Evolutionary conservation across 1,140 invertebrate species (phyloP).

Genomic region (Planococcus citri): DNA sequence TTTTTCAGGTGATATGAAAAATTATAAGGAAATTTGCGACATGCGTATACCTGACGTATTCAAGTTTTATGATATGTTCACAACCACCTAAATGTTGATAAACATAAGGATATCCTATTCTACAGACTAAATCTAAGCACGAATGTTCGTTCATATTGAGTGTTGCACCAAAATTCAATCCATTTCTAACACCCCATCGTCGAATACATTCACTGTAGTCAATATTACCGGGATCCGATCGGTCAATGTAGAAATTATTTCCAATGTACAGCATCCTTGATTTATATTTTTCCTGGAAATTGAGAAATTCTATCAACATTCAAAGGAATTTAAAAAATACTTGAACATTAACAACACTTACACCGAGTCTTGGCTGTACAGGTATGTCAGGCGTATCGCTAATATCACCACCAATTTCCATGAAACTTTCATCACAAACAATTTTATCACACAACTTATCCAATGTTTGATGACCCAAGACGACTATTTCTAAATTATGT

Average conservation of each 20-base stretch:
- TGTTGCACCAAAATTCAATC: not conserved
- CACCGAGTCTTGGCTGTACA: not conserved
- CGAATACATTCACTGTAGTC: not conserved
- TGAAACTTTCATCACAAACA: not conserved
- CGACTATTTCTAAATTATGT: not conserved
- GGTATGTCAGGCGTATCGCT: conserved; percentile 4
- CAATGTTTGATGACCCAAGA: conserved; percentile 2
- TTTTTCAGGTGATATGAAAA: too few species aligned
- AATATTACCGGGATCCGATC: not conserved
- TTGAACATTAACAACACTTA: not conserved
- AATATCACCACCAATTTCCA: conserved; percentile 7
- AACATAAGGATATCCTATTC: conserved; percentile 15
- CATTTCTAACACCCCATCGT: not conserved
- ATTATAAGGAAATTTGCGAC: too few species aligned
- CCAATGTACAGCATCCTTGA: conserved; percentile 8
- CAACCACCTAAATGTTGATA: conserved; percentile 15
- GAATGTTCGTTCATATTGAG: not conserved
- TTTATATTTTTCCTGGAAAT: conserved; percentile 5
- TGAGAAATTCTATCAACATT: not conserved
- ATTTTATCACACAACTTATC: conserved; percentile 4
- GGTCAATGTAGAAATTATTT: not conserved
- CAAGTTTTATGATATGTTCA: not conserved
- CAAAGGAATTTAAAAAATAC: not conserved
- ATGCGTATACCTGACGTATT: not conserved
- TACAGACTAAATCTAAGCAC: not conserved